Base-by-base conservation (phyloP, 2,797 vertebrate species). In the Sciurus vulgaris region DNA sequence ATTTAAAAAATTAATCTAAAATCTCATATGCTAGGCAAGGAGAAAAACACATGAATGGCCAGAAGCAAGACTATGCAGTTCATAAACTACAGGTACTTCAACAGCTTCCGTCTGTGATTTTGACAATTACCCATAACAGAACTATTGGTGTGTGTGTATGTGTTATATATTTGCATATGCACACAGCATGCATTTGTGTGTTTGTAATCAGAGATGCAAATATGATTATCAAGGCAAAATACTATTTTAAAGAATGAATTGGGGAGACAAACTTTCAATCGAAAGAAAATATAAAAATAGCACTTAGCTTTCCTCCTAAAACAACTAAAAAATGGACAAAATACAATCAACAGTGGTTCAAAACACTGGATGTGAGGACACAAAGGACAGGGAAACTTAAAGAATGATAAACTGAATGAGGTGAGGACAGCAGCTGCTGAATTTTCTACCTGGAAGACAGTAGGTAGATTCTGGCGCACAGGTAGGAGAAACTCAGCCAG, bases 241-340 rank as follows among this genome's bases (percentile, higher is more conserved):
- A 12, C 41, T 49, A 28, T 79, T 72, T 44, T 77, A 67, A 84
- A 54, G 2, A 70, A 74, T 26, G 9, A 35, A 14, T 24, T 8
- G 1, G 3, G 20, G 30, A 79, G 12, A 41, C 5, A 28, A 17
- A 76, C 18, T 63, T 83, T 65, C 18, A 67, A 54, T 11, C 30
- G 81, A 87, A 87, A 91, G 49, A 8, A 83, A 94, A 93, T 54
- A 67, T 7, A 72, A 17, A 78, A 18, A 44, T 24, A 54, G 33
- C 28, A 69, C 7, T 65, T 41, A 76, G 20, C 1, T 0, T 56
- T 70, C 26, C 7, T 83, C 20, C 22, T 86, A 18, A 92, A 78
- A n/a, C 6, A 74, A 18, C 2, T 41, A 26, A 77, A 15, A 47
- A 22, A 69, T 78, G 14, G 13, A 74, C 24, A 72, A 70, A 81